Base-by-base conservation (phyloP, 2,113 vertebrate species). In the Cyprinodon brontotheroides region DNA sequence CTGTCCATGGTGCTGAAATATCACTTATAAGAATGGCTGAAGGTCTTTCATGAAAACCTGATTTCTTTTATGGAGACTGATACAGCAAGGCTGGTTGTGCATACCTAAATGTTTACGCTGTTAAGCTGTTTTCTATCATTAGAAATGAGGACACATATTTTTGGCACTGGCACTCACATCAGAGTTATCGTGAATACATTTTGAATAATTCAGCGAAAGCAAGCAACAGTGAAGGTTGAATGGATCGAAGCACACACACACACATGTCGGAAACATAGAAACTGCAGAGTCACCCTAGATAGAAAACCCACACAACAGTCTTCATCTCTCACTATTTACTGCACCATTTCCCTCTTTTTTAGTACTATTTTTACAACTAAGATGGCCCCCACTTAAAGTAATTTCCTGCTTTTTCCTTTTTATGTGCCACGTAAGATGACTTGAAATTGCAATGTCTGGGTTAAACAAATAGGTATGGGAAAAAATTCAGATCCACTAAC, bases 1-100 rank as follows among this genome's bases (percentile, higher is more conserved):
- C 79, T 80, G 72, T 85, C 82, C 71, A 0, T 82, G 81, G 77
- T 86, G n/a, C 84, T 86, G 81, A 76, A 78, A 75, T 15, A 50
- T 3, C 12, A 65, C 10, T 7, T 0, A 1, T 3, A 14, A 43
- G 48, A 11, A 45, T 7, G 43, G 9, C 43, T 45, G 43, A 45
- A 45, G 43, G 5, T 11, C 43, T 11, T 11, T 45, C 9, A n/a
- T 8, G 50, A 20, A n/a, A n/a, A 57, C 17, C n/a, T 6, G 4
- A 57, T 57, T 57, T 57, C 17, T 17, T 57, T 1, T 45, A 11
- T 6, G 4, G 0, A 62, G 40, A 22, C 4, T 48, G 0, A 1
- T 8, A 4, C 17, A 36, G 4, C 29, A 41, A 1, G 11, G 29
- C 3, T 29, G 0, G 41, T 39, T 65, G 0, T 48, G 20, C 61